phyloP scores from a whole-genome alignment of 2,797 vertebrate genomes.

The Fundulus diaphanus region DNA sequence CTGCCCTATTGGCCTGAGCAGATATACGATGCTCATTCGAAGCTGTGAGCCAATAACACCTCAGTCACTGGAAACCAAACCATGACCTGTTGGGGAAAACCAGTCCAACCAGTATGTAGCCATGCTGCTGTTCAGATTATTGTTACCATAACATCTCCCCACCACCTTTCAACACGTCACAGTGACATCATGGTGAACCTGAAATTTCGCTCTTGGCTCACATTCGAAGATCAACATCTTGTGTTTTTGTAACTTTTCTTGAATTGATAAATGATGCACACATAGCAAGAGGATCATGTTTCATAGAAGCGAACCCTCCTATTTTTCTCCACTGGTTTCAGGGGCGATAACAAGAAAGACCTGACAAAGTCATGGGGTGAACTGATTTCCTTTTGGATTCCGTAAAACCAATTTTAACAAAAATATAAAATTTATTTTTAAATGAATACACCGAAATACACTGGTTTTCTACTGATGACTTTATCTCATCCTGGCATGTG shows the following conservation, averaged over 20 bases:
- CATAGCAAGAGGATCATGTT: not conserved
- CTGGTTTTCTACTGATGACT: not conserved
- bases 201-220: conserved; percentile 45
- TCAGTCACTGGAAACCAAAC: not conserved
- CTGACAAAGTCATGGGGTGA: not conserved
- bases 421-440: not conserved
- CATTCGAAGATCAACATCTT: conserved; percentile 66
- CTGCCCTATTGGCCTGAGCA: conserved; percentile 41
- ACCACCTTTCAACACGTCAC: conserved; percentile 25
- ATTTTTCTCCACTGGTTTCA: conserved; percentile 2
- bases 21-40: conserved; percentile 31
- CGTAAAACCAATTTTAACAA: not conserved
- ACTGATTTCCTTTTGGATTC: not conserved
- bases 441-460: not conserved
- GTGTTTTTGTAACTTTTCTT: conserved; percentile 69
- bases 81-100: not conserved
- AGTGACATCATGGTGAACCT: conserved; percentile 66
- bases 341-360: conserved; percentile 9
- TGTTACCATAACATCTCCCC: not conserved
- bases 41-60: conserved; percentile 13
- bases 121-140: conserved; percentile 4
- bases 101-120: not conserved
- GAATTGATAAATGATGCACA: conserved; percentile 17
- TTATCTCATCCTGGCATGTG: not conserved
- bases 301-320: not conserved